Evolutionary conservation across 1,140 invertebrate genomes (phyloP).

Genomic region (Neodiprion pinetum): DNA sequence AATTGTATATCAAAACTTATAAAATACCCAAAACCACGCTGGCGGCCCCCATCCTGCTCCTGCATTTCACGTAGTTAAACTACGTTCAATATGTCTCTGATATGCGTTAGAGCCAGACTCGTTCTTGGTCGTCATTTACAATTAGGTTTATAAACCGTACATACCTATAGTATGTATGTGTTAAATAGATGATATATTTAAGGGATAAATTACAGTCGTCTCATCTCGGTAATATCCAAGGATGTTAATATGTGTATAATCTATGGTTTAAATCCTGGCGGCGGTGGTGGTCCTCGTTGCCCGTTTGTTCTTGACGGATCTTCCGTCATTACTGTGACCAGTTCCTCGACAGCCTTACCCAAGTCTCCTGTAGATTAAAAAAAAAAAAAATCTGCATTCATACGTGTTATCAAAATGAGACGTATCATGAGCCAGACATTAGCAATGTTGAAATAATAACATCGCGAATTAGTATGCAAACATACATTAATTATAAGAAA

Average conservation of each 20-base stretch:
- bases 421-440: slow-evolving; percentile 13
- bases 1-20: slow-evolving; percentile 59
- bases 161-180: neutral
- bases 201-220: neutral
- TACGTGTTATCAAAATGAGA: neutral
- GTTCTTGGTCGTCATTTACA: slow-evolving; percentile 53
- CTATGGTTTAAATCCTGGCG: slow-evolving; percentile 57
- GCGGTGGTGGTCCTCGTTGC: slow-evolving; percentile 52
- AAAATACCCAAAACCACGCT: slow-evolving; percentile 59
- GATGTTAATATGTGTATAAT: slow-evolving; percentile 17
- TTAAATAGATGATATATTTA: neutral
- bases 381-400: slow-evolving; percentile 25
- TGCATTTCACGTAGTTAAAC: slow-evolving; percentile 31
- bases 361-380: slow-evolving; percentile 71
- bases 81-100: slow-evolving; percentile 39
- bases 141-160: slow-evolving; percentile 30
- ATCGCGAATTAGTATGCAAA: slow-evolving; percentile 29
- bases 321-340: slow-evolving; percentile 88
- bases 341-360: slow-evolving; percentile 82
- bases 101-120: slow-evolving; percentile 59
- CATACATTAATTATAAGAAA: slow-evolving; percentile 29
- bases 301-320: slow-evolving; percentile 62
- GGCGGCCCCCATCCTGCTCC: slow-evolving; percentile 45
- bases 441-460: slow-evolving; percentile 29
- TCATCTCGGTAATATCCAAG: slow-evolving; percentile 22